These are phyloP conservation scores for Paragorgia papillata DNA, from an alignment of 92 coral and sea anemone species.

Conservation along the genomic window DNA sequence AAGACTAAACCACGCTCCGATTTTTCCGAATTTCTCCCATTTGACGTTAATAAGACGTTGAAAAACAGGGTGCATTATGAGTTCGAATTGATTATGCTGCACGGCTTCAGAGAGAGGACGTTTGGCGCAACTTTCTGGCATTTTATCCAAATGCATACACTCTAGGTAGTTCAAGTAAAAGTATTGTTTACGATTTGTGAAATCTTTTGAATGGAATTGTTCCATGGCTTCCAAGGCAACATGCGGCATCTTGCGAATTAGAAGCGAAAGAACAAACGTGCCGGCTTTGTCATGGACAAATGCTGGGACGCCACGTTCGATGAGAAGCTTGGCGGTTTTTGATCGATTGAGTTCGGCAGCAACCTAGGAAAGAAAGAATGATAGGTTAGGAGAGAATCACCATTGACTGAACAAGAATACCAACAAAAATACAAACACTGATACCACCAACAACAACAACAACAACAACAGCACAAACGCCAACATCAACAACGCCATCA, in stretches of 20 bases:
- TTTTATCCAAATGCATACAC: slow-evolving; percentile 77
- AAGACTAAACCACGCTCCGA: slow-evolving; percentile 87
- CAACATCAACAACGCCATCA: neutral
- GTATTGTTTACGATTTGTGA: slow-evolving; percentile 91
- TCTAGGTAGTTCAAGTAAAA: slow-evolving; percentile 86
- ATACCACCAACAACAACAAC: neutral
- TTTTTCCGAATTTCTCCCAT: slow-evolving; percentile 88
- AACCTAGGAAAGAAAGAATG: neutral
- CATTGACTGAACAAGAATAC: neutral
- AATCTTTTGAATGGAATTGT: slow-evolving; percentile 87
- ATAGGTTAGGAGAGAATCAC: neutral
- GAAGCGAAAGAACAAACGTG: slow-evolving; percentile 5
- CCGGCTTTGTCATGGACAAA: slow-evolving; percentile 38
- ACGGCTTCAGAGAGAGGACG: slow-evolving; percentile 87
- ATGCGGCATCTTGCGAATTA: slow-evolving; percentile 33
- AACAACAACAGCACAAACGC: neutral
- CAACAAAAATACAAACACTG: neutral
- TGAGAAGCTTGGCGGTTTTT: slow-evolving; percentile 25
- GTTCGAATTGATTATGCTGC: slow-evolving; percentile 89
- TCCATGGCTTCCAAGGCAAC: slow-evolving; percentile 69
- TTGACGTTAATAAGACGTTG: slow-evolving; percentile 89
- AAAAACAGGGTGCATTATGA: slow-evolving; percentile 96
- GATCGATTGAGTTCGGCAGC: slow-evolving; percentile 34
- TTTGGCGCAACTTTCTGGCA: slow-evolving; percentile 91
- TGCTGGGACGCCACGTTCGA: slow-evolving; percentile 32